These are phyloP conservation scores for Netelia fuscicornis DNA, from an alignment of 2,888 invertebrate species.

Conservation along the genomic window DNA sequence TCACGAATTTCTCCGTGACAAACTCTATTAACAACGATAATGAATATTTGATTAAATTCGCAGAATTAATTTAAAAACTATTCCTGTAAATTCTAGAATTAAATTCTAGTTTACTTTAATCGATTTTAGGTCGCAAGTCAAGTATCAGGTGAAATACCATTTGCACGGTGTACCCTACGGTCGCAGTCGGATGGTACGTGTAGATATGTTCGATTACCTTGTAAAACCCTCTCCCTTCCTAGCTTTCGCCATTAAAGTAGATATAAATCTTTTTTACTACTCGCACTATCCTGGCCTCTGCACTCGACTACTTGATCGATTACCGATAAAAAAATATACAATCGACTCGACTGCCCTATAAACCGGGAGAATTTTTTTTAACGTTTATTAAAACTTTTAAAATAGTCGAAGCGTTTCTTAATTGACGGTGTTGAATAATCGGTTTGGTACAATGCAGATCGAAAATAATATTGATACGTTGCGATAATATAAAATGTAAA, in stretches of 20 bases:
- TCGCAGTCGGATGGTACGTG: not conserved
- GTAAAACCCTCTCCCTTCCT: constrained; percentile 1
- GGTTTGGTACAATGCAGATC: not conserved
- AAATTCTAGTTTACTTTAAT: not conserved
- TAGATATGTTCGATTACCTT: constrained; percentile 19
- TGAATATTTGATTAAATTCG: too few species aligned
- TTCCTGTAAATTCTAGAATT: too few species aligned
- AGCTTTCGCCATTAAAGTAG: constrained; percentile 22
- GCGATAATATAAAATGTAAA: not conserved
- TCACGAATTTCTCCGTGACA: too few species aligned
- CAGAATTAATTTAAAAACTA: too few species aligned
- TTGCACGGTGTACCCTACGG: not conserved
- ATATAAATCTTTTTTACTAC: constrained; percentile 10
- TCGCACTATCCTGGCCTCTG: not conserved
- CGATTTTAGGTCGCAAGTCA: not conserved
- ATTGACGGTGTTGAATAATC: too few species aligned
- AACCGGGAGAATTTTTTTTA: not conserved
- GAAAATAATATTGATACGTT: not conserved
- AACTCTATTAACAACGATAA: too few species aligned
- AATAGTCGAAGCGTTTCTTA: not conserved
- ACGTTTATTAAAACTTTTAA: not conserved
- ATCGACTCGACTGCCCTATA: not conserved
- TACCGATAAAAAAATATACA: not conserved
- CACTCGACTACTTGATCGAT: not conserved
- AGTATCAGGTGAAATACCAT: not conserved